phyloP scores from a whole-genome alignment of 1,140 invertebrate genomes.

The Hylyphantes graminicola region DNA sequence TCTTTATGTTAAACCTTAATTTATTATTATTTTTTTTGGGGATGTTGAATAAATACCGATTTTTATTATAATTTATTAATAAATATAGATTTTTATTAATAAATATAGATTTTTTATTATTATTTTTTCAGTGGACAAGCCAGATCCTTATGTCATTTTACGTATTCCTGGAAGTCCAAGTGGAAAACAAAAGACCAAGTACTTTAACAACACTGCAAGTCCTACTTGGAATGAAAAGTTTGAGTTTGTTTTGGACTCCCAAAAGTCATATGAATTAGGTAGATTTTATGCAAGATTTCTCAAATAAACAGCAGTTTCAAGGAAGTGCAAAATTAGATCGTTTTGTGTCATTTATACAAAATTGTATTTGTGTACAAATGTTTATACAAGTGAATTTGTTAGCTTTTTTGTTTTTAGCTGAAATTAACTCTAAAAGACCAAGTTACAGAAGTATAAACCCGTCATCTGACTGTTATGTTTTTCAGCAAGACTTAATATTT shows the following conservation, averaged over 20 bases:
- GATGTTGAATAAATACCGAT: background rate
- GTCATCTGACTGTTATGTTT: too few relatives aligned
- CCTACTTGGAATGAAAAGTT: slow-evolving; percentile 70
- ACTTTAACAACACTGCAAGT: slow-evolving; percentile 67
- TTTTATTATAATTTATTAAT: too few relatives aligned
- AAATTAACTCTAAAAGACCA: too few relatives aligned
- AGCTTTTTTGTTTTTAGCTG: background rate
- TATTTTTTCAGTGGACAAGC: slow-evolving; percentile 68
- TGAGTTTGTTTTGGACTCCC: slow-evolving; percentile 67
- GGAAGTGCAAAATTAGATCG: too few relatives aligned
- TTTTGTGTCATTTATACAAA: background rate
- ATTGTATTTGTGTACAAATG: background rate
- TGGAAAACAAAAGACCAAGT: slow-evolving; percentile 66
- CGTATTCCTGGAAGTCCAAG: slow-evolving; percentile 68
- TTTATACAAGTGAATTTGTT: background rate
- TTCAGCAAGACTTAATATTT: too few relatives aligned
- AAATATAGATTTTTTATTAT: too few relatives aligned
- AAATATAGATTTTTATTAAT: too few relatives aligned
- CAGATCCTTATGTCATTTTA: slow-evolving; percentile 70
- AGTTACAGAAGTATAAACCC: too few relatives aligned
- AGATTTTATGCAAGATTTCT: slow-evolving; percentile 35
- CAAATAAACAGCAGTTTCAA: background rate
- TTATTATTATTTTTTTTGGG: too few relatives aligned
- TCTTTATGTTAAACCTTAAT: background rate
- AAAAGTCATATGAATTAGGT: slow-evolving; percentile 43